Evolutionary conservation across 2,797 vertebrate genomes (phyloP), one percentile per base, ranked within the genome.

Genomic region (Rhincodon typus): DNA sequence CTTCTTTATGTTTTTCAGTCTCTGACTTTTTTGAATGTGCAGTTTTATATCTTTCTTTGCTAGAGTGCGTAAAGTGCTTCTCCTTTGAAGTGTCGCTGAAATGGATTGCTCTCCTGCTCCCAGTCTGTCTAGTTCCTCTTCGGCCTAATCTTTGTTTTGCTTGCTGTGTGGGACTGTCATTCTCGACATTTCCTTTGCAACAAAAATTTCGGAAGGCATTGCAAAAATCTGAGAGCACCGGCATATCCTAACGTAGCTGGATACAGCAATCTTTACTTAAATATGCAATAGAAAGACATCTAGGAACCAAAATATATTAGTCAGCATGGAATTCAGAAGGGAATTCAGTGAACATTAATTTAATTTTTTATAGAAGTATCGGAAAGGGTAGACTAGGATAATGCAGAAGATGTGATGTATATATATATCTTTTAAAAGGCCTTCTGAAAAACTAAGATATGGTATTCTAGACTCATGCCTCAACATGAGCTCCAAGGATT

Each of bases 231-330:
- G 87, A 90, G 57, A 93, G 66, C 66, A 93, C 38, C 46, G 23
- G 21, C 90, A 93, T 93, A 93, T 93, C 21, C 42, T 93, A 93
- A 38, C 21, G 82, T 46, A 46, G 42, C 6, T 67, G 90, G n/a
- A 25, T 93, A 69, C 42, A 69, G n/a, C n/a, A 93, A 93, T 93
- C 19, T 93, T 93, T 69, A 42, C 88, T 91, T 21, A 91, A 66
- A 66, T 57, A 38, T 91, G 88, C 17, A 91, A 66, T 6, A 67
- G 88, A 93, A 69, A 69, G 25, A 93, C n/a, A 93, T 69, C 66
- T 93, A 38, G 21, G 57, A 93, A 69, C 90, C 88, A 93, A 69
- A 67, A 93, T 93, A 93, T 69, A 67, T 67, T 91, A 90, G 57
- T 90, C 13, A 57, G 27, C 25, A 62, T 21, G 19, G 30, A 57